A percentile compares a stretch with the other conserved stretches of the same genome.
Conservation (phyloP, 2,113 vertebrate genomes). For the Nothoprocta pentlandii region DNA sequence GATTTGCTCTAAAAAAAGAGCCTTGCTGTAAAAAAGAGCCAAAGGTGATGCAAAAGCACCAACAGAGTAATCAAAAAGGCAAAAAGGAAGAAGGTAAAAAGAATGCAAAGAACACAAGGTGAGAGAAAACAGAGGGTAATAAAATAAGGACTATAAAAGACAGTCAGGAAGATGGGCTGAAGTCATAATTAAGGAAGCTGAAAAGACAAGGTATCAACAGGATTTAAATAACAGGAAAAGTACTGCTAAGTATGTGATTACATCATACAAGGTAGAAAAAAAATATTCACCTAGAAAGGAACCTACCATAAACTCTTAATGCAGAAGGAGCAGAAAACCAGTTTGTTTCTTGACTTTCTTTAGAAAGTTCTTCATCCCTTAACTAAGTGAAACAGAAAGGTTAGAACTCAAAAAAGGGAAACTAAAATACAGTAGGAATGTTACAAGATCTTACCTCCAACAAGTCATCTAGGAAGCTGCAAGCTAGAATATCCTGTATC, state of each 20-base stretch:
- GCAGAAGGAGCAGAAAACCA: slow-evolving; percentile 99
- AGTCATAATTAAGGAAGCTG: background rate
- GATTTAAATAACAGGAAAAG: background rate
- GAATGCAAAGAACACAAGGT: background rate
- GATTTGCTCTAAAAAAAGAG: background rate
- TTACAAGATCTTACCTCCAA: slow-evolving; percentile 86
- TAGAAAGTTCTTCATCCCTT: slow-evolving; percentile 96
- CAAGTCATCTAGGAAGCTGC: slow-evolving; percentile 97
- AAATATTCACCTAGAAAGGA: background rate
- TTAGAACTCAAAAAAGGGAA: slow-evolving; percentile 65
- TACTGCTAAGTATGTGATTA: background rate
- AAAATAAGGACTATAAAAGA: background rate
- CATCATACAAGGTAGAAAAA: background rate
- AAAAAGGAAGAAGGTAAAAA: background rate
- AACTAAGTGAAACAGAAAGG: slow-evolving; percentile 80
- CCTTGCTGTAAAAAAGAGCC: background rate
- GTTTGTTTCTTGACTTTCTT: slow-evolving; percentile 98
- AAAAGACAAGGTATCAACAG: background rate
- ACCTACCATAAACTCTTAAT: slow-evolving; percentile 93
- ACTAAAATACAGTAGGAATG: background rate
- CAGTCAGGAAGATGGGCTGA: background rate
- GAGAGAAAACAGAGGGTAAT: background rate
- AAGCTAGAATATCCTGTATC: slow-evolving; percentile 98
- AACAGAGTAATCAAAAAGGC: background rate
- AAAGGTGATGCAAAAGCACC: background rate